Evolutionary conservation across 2,797 vertebrate genomes (phyloP).

Genomic region (Decapterus maruadsi): DNA sequence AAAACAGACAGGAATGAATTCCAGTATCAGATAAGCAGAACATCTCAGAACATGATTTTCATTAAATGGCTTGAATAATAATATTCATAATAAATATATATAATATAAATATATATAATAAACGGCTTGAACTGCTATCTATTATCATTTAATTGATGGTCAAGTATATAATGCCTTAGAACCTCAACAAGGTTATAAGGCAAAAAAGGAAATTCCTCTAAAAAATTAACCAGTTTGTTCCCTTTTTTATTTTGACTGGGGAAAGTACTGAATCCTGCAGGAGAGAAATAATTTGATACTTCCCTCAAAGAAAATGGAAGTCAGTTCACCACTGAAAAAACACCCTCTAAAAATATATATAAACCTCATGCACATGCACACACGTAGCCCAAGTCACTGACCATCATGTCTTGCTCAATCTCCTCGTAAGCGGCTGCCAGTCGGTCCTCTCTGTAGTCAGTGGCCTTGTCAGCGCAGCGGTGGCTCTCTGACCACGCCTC

Average conservation of each 20-base stretch:
- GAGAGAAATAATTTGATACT: too few species aligned
- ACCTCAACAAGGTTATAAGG: not conserved
- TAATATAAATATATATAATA: too few species aligned
- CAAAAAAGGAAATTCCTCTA: constrained; percentile 28
- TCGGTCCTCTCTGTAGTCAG: constrained; percentile 88
- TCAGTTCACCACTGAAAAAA: constrained; percentile 2
- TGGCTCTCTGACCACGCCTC: constrained; percentile 88
- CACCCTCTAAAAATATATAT: not conserved
- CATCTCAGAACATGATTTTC: constrained; percentile 1
- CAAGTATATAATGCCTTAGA: not conserved
- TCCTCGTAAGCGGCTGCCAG: constrained; percentile 91
- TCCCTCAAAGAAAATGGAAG: not conserved
- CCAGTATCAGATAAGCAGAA: not conserved
- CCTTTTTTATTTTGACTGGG: constrained; percentile 29
- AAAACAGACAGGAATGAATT: not conserved
- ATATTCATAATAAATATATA: too few species aligned
- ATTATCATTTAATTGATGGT: not conserved
- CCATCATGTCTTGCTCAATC: constrained; percentile 94
- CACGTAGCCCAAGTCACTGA: constrained; percentile 60
- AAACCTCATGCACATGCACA: not conserved
- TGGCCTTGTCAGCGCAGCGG: constrained; percentile 82
- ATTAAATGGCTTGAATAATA: not conserved
- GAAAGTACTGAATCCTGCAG: not conserved
- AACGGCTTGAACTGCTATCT: not conserved
- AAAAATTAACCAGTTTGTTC: constrained; percentile 6